Evolutionary conservation across 2,797 vertebrate genomes (phyloP), one percentile per base, ranked within the genome.

Genomic region (Leucoraja ocellata): DNA sequence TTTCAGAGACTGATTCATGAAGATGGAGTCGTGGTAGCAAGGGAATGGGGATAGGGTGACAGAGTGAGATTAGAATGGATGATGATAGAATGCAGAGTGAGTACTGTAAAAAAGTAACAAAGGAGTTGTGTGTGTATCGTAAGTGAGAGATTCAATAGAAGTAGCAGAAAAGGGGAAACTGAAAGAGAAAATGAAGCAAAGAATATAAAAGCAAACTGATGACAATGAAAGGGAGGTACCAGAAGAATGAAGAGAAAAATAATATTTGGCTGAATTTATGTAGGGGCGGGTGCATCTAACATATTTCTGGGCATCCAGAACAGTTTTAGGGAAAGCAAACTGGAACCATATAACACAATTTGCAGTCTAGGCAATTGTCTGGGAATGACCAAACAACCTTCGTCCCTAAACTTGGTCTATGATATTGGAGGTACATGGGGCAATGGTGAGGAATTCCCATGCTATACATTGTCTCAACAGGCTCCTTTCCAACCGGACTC

Each of bases 101-200:
- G 71, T 73, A 21, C 23, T 68, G 65, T 21, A 73, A 21, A 32
- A 78, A 13, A 78, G 2, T 32, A 13, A n/a, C 11, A n/a, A 77
- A 32, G 28, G 76, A 36, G 14, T 39, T 36, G 46, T 46, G 46
- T 21, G 46, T 46, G 46, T 46, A 46, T 46, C 46, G 4, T 46
- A 46, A 46, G 46, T 46, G 46, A 46, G 46, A 46, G 46, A 46
- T 46, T 46, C 3, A 2, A 73, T 25, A 21, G 21, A 73, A 73
- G 16, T 21, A 73, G 14, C 79, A 46, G 95, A 1, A 63, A 91
- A 93, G 94, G 94, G 93, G 68, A 95, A 94, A 94, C 65, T 68
- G 93, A 91, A 93, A 94, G 78, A 21, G 94, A 94, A 63, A 39
- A 10, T 94, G 92, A 94, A 93, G 61, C n/a, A 28, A 25, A 93